Evolutionary conservation across 2,888 invertebrate genomes (phyloP).

Genomic region (Morpho helenor): DNA sequence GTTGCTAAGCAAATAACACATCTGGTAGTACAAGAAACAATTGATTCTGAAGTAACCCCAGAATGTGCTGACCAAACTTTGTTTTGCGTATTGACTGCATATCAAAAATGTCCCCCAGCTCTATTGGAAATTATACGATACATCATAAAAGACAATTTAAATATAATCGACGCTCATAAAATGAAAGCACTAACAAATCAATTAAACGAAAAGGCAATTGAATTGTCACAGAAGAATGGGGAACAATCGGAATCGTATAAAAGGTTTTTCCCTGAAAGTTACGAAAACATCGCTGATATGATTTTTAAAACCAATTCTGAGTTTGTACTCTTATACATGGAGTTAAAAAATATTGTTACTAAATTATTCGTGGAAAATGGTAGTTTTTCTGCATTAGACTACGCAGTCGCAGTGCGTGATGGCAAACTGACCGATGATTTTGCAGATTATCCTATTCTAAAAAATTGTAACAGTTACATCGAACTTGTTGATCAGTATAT

Average conservation of each 20-base stretch:
- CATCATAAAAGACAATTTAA: constrained; percentile 35
- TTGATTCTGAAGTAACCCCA: constrained; percentile 14
- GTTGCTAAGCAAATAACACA: constrained; percentile 77
- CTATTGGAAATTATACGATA: constrained; percentile 34
- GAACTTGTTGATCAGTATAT: constrained; percentile 66
- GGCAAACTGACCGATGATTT: constrained; percentile 68
- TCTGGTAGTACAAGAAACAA: constrained; percentile 44
- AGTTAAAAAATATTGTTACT: constrained; percentile 39
- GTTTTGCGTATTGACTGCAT: constrained; percentile 45
- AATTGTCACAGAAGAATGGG: constrained; percentile 28
- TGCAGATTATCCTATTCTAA: constrained; percentile 75
- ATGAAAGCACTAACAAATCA: constrained; percentile 25
- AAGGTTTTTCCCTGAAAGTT: constrained; percentile 52
- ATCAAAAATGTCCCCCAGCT: constrained; percentile 48
- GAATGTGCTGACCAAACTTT: constrained; percentile 32
- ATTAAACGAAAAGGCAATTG: constrained; percentile 41
- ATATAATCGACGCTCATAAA: constrained; percentile 24
- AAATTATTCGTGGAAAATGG: constrained; percentile 30
- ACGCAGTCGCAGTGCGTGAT: constrained; percentile 64
- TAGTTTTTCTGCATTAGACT: constrained; percentile 64
- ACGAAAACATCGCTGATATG: constrained; percentile 29
- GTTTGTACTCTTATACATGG: constrained; percentile 67
- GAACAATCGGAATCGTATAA: constrained; percentile 34
- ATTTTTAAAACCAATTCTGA: constrained; percentile 52
- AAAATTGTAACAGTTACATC: constrained; percentile 70